phyloP scores from a whole-genome alignment of 2,888 invertebrate genomes.

The Eurytoma californica region DNA sequence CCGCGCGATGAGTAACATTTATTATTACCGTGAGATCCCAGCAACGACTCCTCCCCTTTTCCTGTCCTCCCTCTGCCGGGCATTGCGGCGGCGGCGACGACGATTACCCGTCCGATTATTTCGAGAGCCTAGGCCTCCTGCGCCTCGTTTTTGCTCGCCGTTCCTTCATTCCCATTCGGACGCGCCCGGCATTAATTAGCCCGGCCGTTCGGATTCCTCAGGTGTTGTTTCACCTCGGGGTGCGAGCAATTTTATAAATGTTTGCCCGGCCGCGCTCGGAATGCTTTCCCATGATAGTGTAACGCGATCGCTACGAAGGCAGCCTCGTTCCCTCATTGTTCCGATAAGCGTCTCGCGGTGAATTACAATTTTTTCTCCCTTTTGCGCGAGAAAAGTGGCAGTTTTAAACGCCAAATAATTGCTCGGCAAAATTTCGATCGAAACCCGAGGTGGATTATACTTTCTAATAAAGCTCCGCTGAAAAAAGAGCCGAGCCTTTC shows the following conservation, averaged over 20 bases:
- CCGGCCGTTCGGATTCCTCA: neutral
- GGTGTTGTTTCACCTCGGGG: neutral
- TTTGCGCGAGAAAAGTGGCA: neutral
- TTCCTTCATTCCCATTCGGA: neutral
- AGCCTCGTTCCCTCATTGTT: no score
- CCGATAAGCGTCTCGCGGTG: no score
- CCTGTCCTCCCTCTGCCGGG: constrained; percentile 13
- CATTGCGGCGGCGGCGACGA: neutral
- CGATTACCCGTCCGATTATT: constrained; percentile 35
- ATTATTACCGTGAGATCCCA: constrained; percentile 62
- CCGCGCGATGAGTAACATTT: constrained; percentile 62
- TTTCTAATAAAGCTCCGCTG: constrained; percentile 21
- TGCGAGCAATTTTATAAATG: neutral
- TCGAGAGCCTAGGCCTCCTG: constrained; percentile 6
- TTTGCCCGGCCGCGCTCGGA: no score
- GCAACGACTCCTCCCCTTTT: constrained; percentile 41
- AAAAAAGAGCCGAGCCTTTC: constrained; percentile 1
- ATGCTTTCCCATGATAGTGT: neutral
- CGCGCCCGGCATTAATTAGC: neutral
- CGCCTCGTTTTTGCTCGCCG: neutral
- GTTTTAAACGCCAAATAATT: no score
- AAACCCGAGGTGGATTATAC: constrained; percentile 25
- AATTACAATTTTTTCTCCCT: neutral
- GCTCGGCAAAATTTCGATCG: neutral
- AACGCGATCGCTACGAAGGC: no score